phyloP scores from a whole-genome alignment of 2,888 invertebrate species.

The Ectemnius cavifrons region DNA sequence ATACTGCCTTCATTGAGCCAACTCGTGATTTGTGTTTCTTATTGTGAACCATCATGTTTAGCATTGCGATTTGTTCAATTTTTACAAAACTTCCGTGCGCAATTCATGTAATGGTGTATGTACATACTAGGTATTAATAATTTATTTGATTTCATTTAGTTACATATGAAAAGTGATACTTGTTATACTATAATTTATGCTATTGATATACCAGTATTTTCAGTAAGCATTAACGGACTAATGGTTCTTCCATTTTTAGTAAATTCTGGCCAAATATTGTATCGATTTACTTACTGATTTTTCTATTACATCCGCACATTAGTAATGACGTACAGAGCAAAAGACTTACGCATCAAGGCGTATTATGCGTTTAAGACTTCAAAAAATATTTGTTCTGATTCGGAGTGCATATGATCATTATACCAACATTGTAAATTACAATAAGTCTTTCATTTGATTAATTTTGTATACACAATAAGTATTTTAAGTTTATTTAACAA shows the following conservation, averaged over 20 bases:
- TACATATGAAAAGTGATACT: slow-evolving; percentile 48
- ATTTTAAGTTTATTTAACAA: no score
- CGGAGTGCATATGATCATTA: slow-evolving; percentile 7
- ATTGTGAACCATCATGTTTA: slow-evolving; percentile 20
- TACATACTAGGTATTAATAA: slow-evolving; percentile 51
- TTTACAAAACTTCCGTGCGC: slow-evolving; percentile 31
- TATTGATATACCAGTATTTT: slow-evolving; percentile 37
- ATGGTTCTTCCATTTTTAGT: slow-evolving; percentile 30
- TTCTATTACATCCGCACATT: slow-evolving; percentile 46
- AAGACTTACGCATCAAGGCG: slow-evolving; percentile 28
- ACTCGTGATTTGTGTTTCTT: slow-evolving; percentile 29
- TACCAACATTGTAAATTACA: not conserved
- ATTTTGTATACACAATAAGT: no score
- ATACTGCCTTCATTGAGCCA: not conserved
- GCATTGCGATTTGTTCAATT: slow-evolving; percentile 20
- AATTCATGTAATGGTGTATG: slow-evolving; percentile 37
- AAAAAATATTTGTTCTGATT: slow-evolving; percentile 19
- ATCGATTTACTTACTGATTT: slow-evolving; percentile 34
- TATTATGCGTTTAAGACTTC: slow-evolving; percentile 22
- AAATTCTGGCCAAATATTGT: slow-evolving; percentile 44
- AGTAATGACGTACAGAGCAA: slow-evolving; percentile 24
- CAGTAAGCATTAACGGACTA: slow-evolving; percentile 30
- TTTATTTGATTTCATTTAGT: slow-evolving; percentile 47
- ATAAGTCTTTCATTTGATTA: no score
- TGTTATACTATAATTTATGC: slow-evolving; percentile 46